Evolutionary conservation across 2,888 invertebrate species (phyloP), one percentile per base, ranked within the genome.

Genomic region (Choreutis nemorana): DNA sequence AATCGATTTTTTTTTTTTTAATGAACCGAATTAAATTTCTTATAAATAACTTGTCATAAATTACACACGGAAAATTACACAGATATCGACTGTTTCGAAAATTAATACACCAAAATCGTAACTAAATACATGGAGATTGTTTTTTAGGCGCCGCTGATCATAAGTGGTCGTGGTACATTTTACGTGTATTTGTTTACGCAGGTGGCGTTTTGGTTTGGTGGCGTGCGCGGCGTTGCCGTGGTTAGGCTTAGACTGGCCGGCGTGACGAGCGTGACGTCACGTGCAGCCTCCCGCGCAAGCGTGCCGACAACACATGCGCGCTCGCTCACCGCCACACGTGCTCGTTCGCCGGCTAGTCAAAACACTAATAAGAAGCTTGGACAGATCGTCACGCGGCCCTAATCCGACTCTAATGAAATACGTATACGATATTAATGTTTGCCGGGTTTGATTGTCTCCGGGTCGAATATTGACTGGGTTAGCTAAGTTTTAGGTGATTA

Each of bases 41-140:
- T n/a, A n/a, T n/a, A n/a, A n/a, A n/a, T n/a, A n/a, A n/a, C n/a
- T n/a, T n/a, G n/a, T n/a, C n/a, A n/a, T n/a, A n/a, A n/a, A n/a
- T 10, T 11, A 35, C 32, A 30, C 31, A 32, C 32, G 29, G n/a
- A 36, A 34, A 34, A 20, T 14, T 28, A 16, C 18, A 14, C 15
- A 42, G 35, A 36, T 42, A 40, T n/a, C n/a, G n/a, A n/a, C 41
- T 44, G 41, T 44, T 45, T 44, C 45, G 35, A 48, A 73, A 73
- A 56, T 57, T 43, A 70, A 66, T 70, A 73, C 71, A 72, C 65
- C 58, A 62, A 72, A 68, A 64, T 50, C 42, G 41, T 44, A 66
- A 68, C 52, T 58, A 60, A 68, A 66, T 58, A 65, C 61, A 63
- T 60, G 54, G 48, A 54, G 50, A 45, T 49, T 40, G 41, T 44